Base-by-base conservation (phyloP, 2,888 invertebrate genomes). In the Carpatolechia fugitivella region DNA sequence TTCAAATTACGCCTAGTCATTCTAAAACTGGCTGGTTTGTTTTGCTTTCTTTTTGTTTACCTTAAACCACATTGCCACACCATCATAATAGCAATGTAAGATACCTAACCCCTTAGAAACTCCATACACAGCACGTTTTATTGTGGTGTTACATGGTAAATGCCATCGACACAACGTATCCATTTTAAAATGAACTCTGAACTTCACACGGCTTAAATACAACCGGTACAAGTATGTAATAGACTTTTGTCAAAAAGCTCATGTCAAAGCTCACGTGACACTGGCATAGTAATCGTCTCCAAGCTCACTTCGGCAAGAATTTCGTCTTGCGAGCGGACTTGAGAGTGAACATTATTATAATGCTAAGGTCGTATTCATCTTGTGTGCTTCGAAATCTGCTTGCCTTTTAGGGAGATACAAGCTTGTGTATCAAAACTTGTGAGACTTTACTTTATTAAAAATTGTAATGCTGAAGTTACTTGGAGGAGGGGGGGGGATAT, bases 111-210 rank as follows among this genome's bases (percentile, higher is more conserved):
- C 47, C 14, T 31, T 30, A n/a, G n/a, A n/a, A n/a, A n/a, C n/a
- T n/a, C n/a, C n/a, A 14, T 1, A 31, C 10, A 30, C 14, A 3
- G 3, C 41, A 31, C 40, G 40, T 51, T 51, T 40, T 51, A 24
- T 29, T 38, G 31, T 51, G 52, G 49, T 48, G 50, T 57, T 11
- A 24, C 49, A 33, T 31, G n/a, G 49, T 55, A 55, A 55, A 55
- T 55, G 50, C 20, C 55, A 50, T 35, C 55, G 24, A 35, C 50
- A 20, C 8, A 49, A 8, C 16, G 18, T n/a, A 30, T 8, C 46
- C 46, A 47, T 7, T 44, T 44, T 20, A 44, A 20, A 44, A 11
- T 1, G 41, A 44, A 8, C 20, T 13, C 20, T 44, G 20, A 18
- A 18, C 5, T 38, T 38, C 14, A 38, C 4, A 16, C 13, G 16